Evolutionary conservation across 2,888 invertebrate species (phyloP).

Genomic region (Chrysolina americana): DNA sequence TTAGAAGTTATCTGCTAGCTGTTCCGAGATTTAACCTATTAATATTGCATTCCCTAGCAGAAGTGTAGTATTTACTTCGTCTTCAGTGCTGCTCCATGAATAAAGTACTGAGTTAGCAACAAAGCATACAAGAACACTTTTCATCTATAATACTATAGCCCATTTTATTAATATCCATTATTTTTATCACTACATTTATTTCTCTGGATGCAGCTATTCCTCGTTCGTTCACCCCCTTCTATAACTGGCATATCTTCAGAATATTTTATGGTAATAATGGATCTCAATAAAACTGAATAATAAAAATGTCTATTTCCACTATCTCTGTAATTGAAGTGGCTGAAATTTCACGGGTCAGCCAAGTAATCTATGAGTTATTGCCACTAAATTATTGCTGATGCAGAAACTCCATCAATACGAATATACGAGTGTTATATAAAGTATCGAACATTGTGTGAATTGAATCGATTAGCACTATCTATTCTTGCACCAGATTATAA

Average conservation of each 20-base stretch:
- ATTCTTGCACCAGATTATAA: too few species aligned
- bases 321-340: slow-evolving; percentile 8
- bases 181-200: neutral
- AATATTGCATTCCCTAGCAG: too few species aligned
- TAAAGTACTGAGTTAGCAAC: too few species aligned
- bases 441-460: neutral
- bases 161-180: neutral
- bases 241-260: neutral
- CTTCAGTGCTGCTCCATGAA: too few species aligned
- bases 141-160: too few species aligned
- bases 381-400: slow-evolving; percentile 6
- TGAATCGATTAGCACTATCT: too few species aligned
- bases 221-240: neutral
- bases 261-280: slow-evolving; percentile 8
- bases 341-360: slow-evolving; percentile 1
- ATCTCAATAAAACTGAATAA: slow-evolving; percentile 11
- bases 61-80: too few species aligned
- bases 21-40: too few species aligned
- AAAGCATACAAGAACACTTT: too few species aligned
- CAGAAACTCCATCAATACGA: neutral
- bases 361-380: neutral
- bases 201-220: neutral
- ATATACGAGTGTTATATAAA: neutral
- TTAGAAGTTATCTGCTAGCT: too few species aligned
- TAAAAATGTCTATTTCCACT: neutral